phyloP scores from a whole-genome alignment of 1,140 invertebrate genomes.

The Alviniconcha marisindica region DNA sequence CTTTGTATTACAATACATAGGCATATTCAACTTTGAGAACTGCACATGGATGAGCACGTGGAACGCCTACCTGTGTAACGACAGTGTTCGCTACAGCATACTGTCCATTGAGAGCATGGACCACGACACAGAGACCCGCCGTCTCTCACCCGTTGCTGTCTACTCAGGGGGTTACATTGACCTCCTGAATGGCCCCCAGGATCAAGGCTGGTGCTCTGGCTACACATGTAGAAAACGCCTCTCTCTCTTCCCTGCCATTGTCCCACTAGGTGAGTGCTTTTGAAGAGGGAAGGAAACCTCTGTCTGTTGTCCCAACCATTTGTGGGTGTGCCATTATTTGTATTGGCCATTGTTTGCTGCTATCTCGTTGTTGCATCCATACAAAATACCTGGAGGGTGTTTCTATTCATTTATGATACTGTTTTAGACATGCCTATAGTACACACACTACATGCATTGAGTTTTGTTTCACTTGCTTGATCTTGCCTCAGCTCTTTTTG shows the following conservation, averaged over 20 bases:
- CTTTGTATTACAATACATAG: conserved; percentile 37
- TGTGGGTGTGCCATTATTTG: no score
- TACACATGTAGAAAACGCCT: conserved; percentile 73
- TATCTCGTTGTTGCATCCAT: no score
- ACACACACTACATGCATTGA: no score
- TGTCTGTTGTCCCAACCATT: no score
- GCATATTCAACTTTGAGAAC: conserved; percentile 59
- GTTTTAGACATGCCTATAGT: no score
- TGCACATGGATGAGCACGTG: conserved; percentile 57
- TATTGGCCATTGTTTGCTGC: no score
- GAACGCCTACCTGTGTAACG: conserved; percentile 67
- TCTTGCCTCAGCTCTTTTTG: no score
- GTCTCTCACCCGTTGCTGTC: conserved; percentile 73
- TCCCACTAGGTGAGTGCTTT: conserved; percentile 61
- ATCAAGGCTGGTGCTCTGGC: conserved; percentile 74
- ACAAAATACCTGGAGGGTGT: no score
- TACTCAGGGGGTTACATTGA: conserved; percentile 70
- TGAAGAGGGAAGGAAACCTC: no score
- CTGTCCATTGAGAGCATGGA: conserved; percentile 74
- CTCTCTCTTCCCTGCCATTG: conserved; percentile 71
- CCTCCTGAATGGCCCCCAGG: conserved; percentile 75
- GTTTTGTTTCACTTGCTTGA: no score
- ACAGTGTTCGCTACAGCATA: conserved; percentile 59
- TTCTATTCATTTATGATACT: no score
- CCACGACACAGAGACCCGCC: conserved; percentile 69